Conservation (phyloP, 2,888 invertebrate species). For the Noctua fimbriata region DNA sequence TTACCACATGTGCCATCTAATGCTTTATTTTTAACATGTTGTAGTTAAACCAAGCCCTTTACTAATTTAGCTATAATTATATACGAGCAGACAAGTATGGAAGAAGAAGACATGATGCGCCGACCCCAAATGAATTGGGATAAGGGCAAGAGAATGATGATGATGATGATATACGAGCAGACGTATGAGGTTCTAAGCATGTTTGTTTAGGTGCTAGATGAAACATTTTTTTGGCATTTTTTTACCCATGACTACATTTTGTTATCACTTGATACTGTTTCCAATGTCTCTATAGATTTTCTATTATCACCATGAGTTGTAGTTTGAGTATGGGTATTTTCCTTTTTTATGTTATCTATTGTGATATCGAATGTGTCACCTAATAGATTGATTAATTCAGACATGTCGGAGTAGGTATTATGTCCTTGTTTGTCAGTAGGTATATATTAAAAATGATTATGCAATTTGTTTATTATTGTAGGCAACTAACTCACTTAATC, state of each 20-base stretch:
- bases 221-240: background rate
- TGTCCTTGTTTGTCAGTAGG: background rate
- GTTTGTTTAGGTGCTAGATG: background rate
- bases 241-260: background rate
- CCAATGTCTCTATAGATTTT: background rate
- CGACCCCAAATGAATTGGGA: too few species aligned
- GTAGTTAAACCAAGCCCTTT: too few species aligned
- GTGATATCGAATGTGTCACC: constrained; percentile 14
- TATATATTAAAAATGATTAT: background rate
- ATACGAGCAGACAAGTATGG: too few species aligned
- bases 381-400: background rate
- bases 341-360: constrained; percentile 12
- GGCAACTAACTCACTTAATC: background rate
- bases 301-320: constrained; percentile 10
- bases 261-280: constrained; percentile 2
- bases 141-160: too few species aligned
- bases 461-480: background rate
- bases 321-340: background rate
- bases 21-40: background rate
- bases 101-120: too few species aligned
- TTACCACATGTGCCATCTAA: background rate
- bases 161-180: too few species aligned
- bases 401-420: background rate
- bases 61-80: too few species aligned
- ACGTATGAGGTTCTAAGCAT: background rate